Percentiles rank a stretch among this genome's conserved stretches.
Conservation (phyloP, 1,140 invertebrate species). For the Saxidomus purpurata region DNA sequence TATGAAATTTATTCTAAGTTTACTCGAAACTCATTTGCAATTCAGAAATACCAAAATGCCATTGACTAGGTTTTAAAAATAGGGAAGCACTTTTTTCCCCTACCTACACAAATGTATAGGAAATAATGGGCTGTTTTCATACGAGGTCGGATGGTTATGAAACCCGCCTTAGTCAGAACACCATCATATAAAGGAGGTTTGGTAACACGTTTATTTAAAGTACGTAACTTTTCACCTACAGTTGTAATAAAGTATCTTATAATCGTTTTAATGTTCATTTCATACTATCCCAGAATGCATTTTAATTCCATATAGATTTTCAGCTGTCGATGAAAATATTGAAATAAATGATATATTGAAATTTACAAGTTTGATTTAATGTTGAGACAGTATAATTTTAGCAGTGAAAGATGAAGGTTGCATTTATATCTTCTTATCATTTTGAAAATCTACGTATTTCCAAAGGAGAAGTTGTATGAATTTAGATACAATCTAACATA, state of each 20-base stretch:
- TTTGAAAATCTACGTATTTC: background rate
- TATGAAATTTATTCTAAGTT: too few relatives aligned
- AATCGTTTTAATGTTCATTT: conserved; percentile 7
- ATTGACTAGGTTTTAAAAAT: too few relatives aligned
- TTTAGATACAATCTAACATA: conserved; percentile 20
- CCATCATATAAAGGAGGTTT: too few relatives aligned
- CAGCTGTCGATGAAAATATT: too few relatives aligned
- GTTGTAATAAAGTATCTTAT: background rate
- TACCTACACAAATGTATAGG: too few relatives aligned
- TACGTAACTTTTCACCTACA: background rate
- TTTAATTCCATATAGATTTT: background rate
- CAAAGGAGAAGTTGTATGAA: background rate
- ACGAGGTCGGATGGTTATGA: too few relatives aligned
- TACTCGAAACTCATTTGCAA: background rate
- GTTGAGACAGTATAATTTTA: background rate
- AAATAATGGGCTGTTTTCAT: too few relatives aligned
- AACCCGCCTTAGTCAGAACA: too few relatives aligned
- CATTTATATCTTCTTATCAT: conserved; percentile 19
- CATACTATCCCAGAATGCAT: background rate
- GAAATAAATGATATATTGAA: background rate
- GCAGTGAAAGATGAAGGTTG: background rate
- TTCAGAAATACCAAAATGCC: background rate
- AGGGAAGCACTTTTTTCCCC: too few relatives aligned
- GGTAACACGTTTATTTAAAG: too few relatives aligned
- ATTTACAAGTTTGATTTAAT: conserved; percentile 17